A percentile compares a stretch with the other conserved stretches of the same genome.
Conservation (phyloP, 37 sponge, comb jelly and placozoan species). For the Haliclona indistincta region DNA sequence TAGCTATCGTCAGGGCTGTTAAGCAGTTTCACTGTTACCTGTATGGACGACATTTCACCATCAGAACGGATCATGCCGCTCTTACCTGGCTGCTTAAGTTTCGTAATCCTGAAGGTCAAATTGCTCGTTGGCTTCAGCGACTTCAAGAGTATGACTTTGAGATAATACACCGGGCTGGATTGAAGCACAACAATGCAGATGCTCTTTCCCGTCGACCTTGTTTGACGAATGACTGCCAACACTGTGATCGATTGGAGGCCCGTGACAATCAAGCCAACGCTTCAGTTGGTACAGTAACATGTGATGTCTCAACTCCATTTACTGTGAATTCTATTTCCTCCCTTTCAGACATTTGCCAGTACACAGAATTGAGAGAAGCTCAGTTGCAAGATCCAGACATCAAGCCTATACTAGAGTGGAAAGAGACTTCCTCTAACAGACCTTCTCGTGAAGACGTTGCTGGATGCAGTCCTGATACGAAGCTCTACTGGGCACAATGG, state of each 20-base stretch:
- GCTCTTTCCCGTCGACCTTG: not conserved
- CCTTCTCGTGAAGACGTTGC: too few species aligned
- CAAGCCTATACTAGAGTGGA: not conserved
- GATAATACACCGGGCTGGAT: not conserved
- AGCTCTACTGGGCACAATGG: conserved; percentile 14
- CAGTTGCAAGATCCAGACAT: conserved; percentile 4
- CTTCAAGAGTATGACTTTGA: conserved; percentile 18
- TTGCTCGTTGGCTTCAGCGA: conserved; percentile 17
- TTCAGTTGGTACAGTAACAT: too few species aligned
- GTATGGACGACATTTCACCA: not conserved
- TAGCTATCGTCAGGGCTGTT: not conserved
- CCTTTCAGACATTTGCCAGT: not conserved
- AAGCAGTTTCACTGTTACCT: conserved; percentile 17
- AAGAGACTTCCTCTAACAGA: too few species aligned
- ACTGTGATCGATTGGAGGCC: too few species aligned
- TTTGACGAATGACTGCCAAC: not conserved
- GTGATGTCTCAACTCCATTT: too few species aligned
- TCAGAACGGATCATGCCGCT: conserved; percentile 14
- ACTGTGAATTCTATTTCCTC: too few species aligned
- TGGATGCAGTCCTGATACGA: too few species aligned
- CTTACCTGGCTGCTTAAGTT: conserved; percentile 20
- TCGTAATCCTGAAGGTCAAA: conserved; percentile 18
- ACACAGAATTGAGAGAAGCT: not conserved
- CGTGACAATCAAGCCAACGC: too few species aligned
- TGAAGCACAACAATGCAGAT: conserved; percentile 5